Evolutionary conservation across 1,140 invertebrate genomes (phyloP).

Genomic region (Physella acuta): DNA sequence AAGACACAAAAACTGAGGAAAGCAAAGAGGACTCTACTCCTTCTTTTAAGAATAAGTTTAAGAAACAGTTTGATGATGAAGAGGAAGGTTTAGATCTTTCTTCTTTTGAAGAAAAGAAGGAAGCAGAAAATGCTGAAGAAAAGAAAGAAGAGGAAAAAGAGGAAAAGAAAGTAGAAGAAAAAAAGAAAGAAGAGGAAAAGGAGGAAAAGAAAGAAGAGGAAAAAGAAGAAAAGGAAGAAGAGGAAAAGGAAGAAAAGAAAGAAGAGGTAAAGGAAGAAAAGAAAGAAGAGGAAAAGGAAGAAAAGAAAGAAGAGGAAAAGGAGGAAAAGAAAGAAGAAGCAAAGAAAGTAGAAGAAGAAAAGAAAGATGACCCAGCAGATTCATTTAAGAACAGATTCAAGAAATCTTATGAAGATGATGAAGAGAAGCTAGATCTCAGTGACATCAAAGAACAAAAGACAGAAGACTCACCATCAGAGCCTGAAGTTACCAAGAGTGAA

Average conservation of each 20-base stretch:
- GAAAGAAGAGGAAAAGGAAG: conserved; percentile 24
- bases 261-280: conserved; percentile 10
- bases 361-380: conserved; percentile 28
- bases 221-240: conserved; percentile 22
- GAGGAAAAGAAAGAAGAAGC: conserved; percentile 25
- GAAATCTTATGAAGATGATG: conserved; percentile 29
- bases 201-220: conserved; percentile 14
- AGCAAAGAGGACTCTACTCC: conserved; percentile 11
- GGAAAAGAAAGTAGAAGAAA: conserved; percentile 17
- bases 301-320: conserved; percentile 20
- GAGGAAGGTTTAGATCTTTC: conserved; percentile 1
- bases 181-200: conserved; percentile 20
- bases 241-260: not conserved
- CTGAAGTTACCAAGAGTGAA: no score
- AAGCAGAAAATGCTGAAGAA: conserved; percentile 22
- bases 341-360: conserved; percentile 26
- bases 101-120: conserved; percentile 12
- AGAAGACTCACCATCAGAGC: no score
- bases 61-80: conserved; percentile 9
- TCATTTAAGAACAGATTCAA: conserved; percentile 29
- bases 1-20: conserved; percentile 15
- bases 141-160: conserved; percentile 20
- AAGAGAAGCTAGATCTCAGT: conserved; percentile 28
- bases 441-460: conserved; percentile 28
- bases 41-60: conserved; percentile 8